Conservation (phyloP, 2,888 invertebrate genomes). For the Drosophila fungiperda region DNA sequence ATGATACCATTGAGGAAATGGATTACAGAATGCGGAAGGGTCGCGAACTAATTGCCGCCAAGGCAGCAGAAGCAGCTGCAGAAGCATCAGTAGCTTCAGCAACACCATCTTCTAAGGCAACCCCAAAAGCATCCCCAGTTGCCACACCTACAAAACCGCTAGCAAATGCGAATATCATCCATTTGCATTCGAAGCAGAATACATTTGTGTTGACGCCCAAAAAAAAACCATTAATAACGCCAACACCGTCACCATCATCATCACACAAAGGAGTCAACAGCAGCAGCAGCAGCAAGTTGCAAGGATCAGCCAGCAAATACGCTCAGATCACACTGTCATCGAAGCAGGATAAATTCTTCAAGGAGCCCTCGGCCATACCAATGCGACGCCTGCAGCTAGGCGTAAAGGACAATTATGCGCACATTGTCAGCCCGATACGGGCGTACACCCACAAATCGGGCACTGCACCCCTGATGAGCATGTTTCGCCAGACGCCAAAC, state of each 20-base stretch:
- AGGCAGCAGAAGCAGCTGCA: slow-evolving; percentile 14
- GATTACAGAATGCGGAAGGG: slow-evolving; percentile 85
- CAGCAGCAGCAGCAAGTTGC: slow-evolving; percentile 8
- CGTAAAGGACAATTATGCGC: slow-evolving; percentile 42
- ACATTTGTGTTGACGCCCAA: slow-evolving; percentile 64
- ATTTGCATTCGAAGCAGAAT: slow-evolving; percentile 43
- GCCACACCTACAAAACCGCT: slow-evolving; percentile 5
- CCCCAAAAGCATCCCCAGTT: not conserved
- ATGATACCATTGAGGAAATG: slow-evolving; percentile 85
- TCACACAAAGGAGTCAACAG: slow-evolving; percentile 1
- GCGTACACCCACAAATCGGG: slow-evolving; percentile 85
- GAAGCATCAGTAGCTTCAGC: not conserved
- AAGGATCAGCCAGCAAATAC: not conserved
- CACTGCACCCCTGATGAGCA: slow-evolving; percentile 81
- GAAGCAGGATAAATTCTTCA: slow-evolving; percentile 38
- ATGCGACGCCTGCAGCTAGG: slow-evolving; percentile 16
- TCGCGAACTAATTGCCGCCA: slow-evolving; percentile 78
- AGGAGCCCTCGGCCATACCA: slow-evolving; percentile 40
- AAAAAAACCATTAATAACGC: not conserved
- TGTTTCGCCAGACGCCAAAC: slow-evolving; percentile 66
- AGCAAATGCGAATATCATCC: slow-evolving; percentile 9
- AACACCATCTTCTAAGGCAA: not conserved
- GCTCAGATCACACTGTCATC: slow-evolving; percentile 21
- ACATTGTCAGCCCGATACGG: slow-evolving; percentile 85
- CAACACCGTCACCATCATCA: not conserved